Conservation (phyloP, 2,888 invertebrate genomes). For the Punctoribates punctum region DNA sequence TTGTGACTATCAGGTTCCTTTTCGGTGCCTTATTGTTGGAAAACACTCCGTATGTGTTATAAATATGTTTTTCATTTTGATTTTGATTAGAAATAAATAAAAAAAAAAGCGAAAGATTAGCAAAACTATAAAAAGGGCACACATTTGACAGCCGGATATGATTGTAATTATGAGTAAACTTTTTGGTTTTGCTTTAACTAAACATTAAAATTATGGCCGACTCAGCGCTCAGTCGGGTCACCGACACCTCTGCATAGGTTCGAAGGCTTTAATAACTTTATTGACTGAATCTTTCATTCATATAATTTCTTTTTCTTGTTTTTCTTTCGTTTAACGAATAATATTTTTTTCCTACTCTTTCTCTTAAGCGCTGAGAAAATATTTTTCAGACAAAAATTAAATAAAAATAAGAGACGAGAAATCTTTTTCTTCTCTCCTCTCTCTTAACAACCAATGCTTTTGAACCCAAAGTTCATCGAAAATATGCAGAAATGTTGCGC, state of each 20-base stretch:
- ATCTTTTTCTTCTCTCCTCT: too few species aligned
- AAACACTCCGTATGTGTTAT: neutral
- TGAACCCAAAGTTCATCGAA: too few species aligned
- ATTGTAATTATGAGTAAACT: conserved; percentile 8
- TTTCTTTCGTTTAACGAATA: neutral
- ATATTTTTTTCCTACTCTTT: neutral
- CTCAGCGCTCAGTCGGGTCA: conserved; percentile 17
- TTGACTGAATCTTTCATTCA: conserved; percentile 20
- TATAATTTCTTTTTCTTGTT: neutral
- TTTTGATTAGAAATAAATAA: neutral
- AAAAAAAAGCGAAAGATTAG: conserved; percentile 5
- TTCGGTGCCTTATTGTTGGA: neutral
- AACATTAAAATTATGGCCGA: neutral
- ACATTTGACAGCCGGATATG: conserved; percentile 29
- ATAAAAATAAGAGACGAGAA: too few species aligned
- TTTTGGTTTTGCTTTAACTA: neutral
- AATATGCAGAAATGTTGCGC: too few species aligned
- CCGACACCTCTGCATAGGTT: neutral
- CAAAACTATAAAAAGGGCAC: neutral
- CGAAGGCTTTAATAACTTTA: neutral
- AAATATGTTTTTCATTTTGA: conserved; percentile 13
- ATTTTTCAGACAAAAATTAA: neutral
- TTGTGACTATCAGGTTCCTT: neutral
- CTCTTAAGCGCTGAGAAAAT: neutral
- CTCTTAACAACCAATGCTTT: too few species aligned